Evolutionary conservation across 37 sponge, comb jelly and placozoan species (phyloP).

Genomic region (Axinella damicornis): DNA sequence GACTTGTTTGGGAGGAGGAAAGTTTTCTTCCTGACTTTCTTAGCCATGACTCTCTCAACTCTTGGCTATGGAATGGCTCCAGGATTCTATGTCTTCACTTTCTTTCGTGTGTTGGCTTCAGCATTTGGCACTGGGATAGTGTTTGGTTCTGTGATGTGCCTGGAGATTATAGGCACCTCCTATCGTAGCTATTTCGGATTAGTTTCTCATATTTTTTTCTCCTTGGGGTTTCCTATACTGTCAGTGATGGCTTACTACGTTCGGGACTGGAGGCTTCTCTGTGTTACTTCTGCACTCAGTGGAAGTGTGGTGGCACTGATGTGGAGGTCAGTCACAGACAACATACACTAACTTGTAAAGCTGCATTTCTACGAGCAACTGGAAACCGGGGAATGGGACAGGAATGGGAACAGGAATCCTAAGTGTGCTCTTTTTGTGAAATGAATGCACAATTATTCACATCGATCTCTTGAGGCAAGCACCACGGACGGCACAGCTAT

Average conservation of each 20-base stretch:
- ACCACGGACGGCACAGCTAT: no score
- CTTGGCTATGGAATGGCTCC: slow-evolving; percentile 9
- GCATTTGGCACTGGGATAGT: neutral
- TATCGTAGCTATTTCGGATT: neutral
- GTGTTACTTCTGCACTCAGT: neutral
- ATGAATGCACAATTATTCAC: no score
- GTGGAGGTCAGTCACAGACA: slow-evolving; percentile 1
- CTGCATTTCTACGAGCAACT: no score
- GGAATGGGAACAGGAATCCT: no score
- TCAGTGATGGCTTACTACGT: slow-evolving; percentile 24
- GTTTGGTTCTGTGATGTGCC: neutral
- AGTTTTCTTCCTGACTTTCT: slow-evolving; percentile 1
- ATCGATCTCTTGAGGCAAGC: no score
- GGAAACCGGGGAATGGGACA: no score
- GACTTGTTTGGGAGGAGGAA: slow-evolving; percentile 40
- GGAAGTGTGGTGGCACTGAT: neutral
- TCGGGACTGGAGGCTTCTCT: slow-evolving; percentile 19
- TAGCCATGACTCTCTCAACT: neutral
- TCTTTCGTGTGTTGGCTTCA: neutral
- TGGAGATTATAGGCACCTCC: slow-evolving; percentile 28
- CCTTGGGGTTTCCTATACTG: slow-evolving; percentile 2
- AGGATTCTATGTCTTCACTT: neutral
- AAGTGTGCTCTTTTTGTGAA: no score
- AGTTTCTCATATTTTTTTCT: slow-evolving; percentile 2
- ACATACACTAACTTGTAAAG: no score